Evolutionary conservation across 2,797 vertebrate species (phyloP), one percentile per base, ranked within the genome.

Genomic region (Enteromius thamalakanensis): DNA sequence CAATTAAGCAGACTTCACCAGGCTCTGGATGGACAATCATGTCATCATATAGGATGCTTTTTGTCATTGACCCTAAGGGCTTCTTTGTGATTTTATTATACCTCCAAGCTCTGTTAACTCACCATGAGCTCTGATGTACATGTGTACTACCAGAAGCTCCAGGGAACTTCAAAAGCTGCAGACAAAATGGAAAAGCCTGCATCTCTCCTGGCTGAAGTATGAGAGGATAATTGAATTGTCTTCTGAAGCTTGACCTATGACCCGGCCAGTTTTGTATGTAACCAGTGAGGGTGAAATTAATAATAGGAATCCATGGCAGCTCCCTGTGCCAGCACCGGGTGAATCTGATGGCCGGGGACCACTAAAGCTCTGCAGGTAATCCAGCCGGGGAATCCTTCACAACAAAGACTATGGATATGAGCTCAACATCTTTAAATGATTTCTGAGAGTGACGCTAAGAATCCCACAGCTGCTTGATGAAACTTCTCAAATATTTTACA

Each of bases 161-260:
- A 49, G 87, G 89, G 91, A 81, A 74, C 65, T 88, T 88, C 40
- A 80, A 87, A 89, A 88, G 89, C 84, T 80, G 86, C 89, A 89
- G 89, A 89, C 26, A 4, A 92, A 91, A 90, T 92, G 92, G 37
- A 40, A 83, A 32, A 62, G 83, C 29, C 88, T 86, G 42, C 85
- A 53, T 87, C 91, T 90, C 67, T 86, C 26, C 90, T 88, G 89
- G 93, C 91, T 92, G 86, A 90, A 90, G 86, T 87, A 88, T 82
- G 88, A 89, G 87, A 55, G 84, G 91, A 90, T 87, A 90, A 92
- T 93, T 93, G 91, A 93, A 94, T 91, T 92, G 83, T 92, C 86
- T 84, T 87, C 55, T 86, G 90, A 87, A 88, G 86, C 87, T 81
- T 81, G 91, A 93, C 91, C 93, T 84, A 87, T 91, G 92, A 93